Evolutionary conservation across 2,888 invertebrate genomes (phyloP).

Genomic region (Drosophila percnosoma): DNA sequence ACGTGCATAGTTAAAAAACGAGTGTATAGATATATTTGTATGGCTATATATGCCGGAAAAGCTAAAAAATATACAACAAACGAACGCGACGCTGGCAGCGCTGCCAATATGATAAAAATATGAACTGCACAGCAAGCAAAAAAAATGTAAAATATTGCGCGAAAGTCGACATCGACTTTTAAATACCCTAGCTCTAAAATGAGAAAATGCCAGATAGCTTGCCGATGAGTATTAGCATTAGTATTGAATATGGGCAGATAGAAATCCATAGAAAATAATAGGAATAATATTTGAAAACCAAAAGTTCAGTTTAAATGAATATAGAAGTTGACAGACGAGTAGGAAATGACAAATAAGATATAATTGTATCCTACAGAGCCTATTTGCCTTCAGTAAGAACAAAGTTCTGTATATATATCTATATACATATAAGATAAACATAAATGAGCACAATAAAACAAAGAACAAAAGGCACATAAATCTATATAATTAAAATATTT

Average conservation of each 20-base stretch:
- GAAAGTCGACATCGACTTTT: not conserved
- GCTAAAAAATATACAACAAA: constrained; percentile 75
- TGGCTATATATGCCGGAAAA: constrained; percentile 68
- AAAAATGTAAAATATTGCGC: constrained; percentile 19
- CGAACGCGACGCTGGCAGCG: constrained; percentile 56
- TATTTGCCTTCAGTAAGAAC: not conserved
- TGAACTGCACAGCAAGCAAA: constrained; percentile 71
- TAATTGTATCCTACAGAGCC: not conserved
- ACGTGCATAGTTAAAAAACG: constrained; percentile 68
- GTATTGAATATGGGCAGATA: not conserved
- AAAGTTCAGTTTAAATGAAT: not conserved
- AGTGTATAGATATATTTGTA: constrained; percentile 75
- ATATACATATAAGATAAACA: too few relatives aligned
- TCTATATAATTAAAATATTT: not conserved
- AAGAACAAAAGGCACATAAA: not conserved
- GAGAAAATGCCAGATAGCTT: not conserved
- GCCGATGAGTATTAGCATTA: not conserved
- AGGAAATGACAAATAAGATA: not conserved
- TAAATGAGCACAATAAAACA: not conserved
- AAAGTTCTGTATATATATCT: too few relatives aligned
- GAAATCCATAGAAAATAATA: not conserved
- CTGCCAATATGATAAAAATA: constrained; percentile 81
- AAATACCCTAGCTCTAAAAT: constrained; percentile 30
- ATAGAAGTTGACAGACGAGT: not conserved
- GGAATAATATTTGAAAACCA: not conserved